phyloP scores from a whole-genome alignment of 2,888 invertebrate genomes.

The Phorcus lineatus region DNA sequence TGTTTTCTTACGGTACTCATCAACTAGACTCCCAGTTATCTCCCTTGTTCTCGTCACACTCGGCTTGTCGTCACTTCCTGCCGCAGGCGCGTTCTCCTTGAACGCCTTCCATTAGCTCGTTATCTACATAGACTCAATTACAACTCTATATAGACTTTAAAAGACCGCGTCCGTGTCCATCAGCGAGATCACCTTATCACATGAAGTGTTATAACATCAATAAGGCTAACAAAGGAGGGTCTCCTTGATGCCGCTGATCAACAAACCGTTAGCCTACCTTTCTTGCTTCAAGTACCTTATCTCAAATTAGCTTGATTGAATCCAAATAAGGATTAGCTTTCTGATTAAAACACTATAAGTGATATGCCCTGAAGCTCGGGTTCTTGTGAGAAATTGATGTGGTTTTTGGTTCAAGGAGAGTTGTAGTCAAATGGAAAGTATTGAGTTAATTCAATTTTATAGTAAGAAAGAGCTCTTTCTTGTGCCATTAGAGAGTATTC shows the following conservation, averaged over 20 bases:
- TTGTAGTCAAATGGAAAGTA: too few relatives aligned
- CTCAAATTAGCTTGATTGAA: background rate
- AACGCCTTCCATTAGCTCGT: background rate
- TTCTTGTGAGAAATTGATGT: too few relatives aligned
- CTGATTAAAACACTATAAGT: conserved; percentile 8
- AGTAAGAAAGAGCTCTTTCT: too few relatives aligned
- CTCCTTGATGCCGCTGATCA: background rate
- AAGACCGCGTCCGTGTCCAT: background rate
- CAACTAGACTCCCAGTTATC: background rate
- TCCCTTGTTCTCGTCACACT: conserved; percentile 3
- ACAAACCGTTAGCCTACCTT: background rate
- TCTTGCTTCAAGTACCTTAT: background rate
- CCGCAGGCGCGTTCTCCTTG: background rate
- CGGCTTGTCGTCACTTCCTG: background rate
- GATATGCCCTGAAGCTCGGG: background rate
- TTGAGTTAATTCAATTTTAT: too few relatives aligned
- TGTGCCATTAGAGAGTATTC: too few relatives aligned
- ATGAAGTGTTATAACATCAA: background rate
- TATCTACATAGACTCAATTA: background rate
- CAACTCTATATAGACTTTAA: background rate
- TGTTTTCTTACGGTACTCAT: background rate
- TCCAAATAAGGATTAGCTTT: conserved; percentile 8
- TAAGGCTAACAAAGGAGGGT: background rate
- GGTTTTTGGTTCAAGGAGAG: too few relatives aligned
- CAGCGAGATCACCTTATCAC: background rate